Evolutionary conservation across 1,140 invertebrate genomes (phyloP).

Genomic region (Cepaea nemoralis): DNA sequence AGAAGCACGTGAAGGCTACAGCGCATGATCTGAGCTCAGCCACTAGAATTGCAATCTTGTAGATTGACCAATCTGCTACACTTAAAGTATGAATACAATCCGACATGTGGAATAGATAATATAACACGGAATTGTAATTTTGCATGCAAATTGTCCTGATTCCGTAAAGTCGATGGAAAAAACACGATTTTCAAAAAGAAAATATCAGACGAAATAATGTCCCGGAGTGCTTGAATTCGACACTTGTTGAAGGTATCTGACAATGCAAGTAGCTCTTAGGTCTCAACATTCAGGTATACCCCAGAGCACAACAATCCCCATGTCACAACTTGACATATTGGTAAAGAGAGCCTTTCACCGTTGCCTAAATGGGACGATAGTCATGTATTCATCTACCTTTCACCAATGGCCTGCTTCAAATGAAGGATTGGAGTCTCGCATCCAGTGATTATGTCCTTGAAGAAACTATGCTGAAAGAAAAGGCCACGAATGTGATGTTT

Average conservation of each 20-base stretch:
- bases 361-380: neutral
- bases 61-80: too few species aligned
- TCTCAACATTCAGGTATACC: neutral
- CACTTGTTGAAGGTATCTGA: neutral
- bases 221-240: neutral
- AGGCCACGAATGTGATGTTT: neutral
- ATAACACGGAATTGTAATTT: too few species aligned
- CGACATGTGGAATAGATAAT: too few species aligned
- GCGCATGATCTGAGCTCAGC: too few species aligned
- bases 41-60: too few species aligned
- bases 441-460: neutral
- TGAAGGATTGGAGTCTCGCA: neutral
- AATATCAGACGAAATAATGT: too few species aligned
- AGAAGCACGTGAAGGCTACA: too few species aligned
- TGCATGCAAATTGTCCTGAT: too few species aligned
- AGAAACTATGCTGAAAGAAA: neutral
- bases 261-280: neutral
- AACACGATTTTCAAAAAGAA: too few species aligned
- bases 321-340: slow-evolving; percentile 16
- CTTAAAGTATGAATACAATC: too few species aligned
- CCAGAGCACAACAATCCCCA: neutral
- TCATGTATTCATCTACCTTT: neutral
- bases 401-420: neutral
- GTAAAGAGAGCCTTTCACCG: neutral
- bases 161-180: too few species aligned